These are phyloP conservation scores for Machimus atricapillus DNA, from an alignment of 2,888 invertebrate genomes.

Conservation along the genomic window DNA sequence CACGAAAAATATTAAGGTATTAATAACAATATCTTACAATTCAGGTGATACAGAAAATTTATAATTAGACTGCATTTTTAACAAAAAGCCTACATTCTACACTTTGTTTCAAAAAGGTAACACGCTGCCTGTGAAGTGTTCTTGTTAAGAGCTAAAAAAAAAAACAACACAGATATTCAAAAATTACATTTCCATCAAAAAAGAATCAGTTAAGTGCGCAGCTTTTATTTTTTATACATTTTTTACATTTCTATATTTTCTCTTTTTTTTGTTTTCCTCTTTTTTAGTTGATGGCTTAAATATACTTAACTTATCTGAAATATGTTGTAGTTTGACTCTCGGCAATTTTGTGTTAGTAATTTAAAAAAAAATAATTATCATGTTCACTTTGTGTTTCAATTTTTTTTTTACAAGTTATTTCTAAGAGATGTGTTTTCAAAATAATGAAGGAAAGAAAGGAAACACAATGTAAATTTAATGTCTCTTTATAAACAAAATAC, in stretches of 20 bases:
- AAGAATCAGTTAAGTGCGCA: conserved; percentile 22
- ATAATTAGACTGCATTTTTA: neutral
- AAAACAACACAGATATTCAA: neutral
- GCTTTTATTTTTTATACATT: conserved; percentile 12
- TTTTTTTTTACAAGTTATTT: neutral
- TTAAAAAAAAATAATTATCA: neutral
- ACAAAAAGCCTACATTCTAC: neutral
- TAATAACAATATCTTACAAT: neutral
- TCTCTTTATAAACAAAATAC: neutral
- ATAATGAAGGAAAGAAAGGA: neutral
- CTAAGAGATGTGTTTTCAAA: neutral
- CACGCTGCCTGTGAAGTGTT: neutral
- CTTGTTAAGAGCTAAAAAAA: neutral
- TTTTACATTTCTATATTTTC: neutral
- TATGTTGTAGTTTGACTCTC: conserved; percentile 34
- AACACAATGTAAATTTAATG: neutral
- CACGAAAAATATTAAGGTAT: neutral
- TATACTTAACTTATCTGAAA: conserved; percentile 19
- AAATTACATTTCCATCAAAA: conserved; percentile 20
- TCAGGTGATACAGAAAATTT: neutral
- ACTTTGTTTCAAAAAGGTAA: neutral
- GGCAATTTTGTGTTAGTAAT: conserved; percentile 9
- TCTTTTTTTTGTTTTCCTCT: neutral
- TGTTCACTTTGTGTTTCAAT: neutral
- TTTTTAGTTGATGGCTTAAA: neutral